Conservation (phyloP, 2,888 invertebrate genomes). For the Scaptomyza caliginosa region DNA sequence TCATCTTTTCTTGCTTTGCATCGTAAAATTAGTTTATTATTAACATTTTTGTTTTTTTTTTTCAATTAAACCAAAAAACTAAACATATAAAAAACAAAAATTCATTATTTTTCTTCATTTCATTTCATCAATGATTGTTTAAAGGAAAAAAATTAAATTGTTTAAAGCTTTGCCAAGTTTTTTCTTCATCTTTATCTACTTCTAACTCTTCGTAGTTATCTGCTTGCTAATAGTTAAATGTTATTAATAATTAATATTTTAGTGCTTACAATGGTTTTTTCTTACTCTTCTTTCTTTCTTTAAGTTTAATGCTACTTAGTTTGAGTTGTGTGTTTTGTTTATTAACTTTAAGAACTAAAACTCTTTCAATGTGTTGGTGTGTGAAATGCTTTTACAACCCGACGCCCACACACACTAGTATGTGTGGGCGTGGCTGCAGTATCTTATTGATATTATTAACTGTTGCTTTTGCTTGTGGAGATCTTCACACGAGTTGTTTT, state of each 20-base stretch:
- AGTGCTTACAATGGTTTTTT: slow-evolving; percentile 53
- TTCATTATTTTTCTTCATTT: slow-evolving; percentile 52
- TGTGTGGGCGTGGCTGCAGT: slow-evolving; percentile 30
- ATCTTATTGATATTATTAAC: slow-evolving; percentile 24
- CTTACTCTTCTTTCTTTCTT: slow-evolving; percentile 9
- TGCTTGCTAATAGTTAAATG: slow-evolving; percentile 68
- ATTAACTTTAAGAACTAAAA: slow-evolving; percentile 47
- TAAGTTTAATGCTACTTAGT: slow-evolving; percentile 58
- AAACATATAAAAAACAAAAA: slow-evolving; percentile 68
- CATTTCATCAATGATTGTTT: slow-evolving; percentile 42
- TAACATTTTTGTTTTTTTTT: slow-evolving; percentile 50
- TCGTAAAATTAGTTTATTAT: slow-evolving; percentile 59
- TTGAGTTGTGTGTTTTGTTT: slow-evolving; percentile 22
- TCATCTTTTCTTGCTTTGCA: slow-evolving; percentile 65
- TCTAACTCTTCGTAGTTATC: slow-evolving; percentile 26
- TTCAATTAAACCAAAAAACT: slow-evolving; percentile 64
- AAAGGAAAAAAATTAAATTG: slow-evolving; percentile 76
- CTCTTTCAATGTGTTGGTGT: slow-evolving; percentile 54
- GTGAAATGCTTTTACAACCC: slow-evolving; percentile 45
- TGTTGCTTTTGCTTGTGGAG: slow-evolving; percentile 54
- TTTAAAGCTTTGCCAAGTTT: slow-evolving; percentile 83
- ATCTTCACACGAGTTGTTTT: slow-evolving; percentile 64
- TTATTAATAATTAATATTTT: slow-evolving; percentile 57
- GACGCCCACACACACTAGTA: slow-evolving; percentile 3
- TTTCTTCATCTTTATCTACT: slow-evolving; percentile 20